These are phyloP conservation scores for Ostrea denselamellosa DNA, from an alignment of 1,140 invertebrate species.

Conservation along the genomic window DNA sequence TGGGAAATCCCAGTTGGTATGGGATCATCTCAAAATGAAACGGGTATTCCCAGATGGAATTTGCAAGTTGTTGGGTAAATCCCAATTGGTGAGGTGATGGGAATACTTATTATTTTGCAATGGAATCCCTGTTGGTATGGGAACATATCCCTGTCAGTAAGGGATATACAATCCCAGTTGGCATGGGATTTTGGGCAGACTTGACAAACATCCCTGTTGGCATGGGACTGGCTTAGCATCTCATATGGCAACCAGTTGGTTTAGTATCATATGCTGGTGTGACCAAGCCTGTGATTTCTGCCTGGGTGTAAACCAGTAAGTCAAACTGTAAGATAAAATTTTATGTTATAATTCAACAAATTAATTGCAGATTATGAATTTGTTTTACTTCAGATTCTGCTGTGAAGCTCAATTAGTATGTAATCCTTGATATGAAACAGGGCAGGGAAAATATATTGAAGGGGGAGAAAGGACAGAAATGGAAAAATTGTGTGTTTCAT, in stretches of 20 bases:
- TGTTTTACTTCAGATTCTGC: neutral
- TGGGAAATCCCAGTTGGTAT: constrained; percentile 1
- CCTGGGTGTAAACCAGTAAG: constrained; percentile 8
- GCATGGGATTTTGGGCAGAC: constrained; percentile 20
- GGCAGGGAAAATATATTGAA: neutral
- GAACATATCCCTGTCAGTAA: neutral
- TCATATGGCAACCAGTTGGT: constrained; percentile 37
- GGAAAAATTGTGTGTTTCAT: neutral
- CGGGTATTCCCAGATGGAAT: neutral
- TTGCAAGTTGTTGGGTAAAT: neutral
- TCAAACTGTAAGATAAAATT: neutral
- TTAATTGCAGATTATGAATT: too few species aligned
- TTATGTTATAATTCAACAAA: neutral
- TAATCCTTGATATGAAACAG: neutral
- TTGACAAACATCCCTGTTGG: constrained; percentile 17
- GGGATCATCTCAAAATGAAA: neutral
- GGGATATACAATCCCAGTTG: constrained; percentile 14
- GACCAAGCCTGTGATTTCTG: constrained; percentile 17
- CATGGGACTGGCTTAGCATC: constrained; percentile 25
- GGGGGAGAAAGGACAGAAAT: too few species aligned
- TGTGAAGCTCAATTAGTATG: neutral
- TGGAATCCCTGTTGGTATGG: constrained; percentile 14
- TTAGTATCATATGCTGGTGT: constrained; percentile 28
- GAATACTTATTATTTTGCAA: constrained; percentile 5
- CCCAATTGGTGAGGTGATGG: neutral